A percentile compares a stretch with the other conserved stretches of the same genome.
These are phyloP conservation scores for Loxodonta africana DNA, from an alignment of 2,113 vertebrate genomes.

Conservation along the genomic window DNA sequence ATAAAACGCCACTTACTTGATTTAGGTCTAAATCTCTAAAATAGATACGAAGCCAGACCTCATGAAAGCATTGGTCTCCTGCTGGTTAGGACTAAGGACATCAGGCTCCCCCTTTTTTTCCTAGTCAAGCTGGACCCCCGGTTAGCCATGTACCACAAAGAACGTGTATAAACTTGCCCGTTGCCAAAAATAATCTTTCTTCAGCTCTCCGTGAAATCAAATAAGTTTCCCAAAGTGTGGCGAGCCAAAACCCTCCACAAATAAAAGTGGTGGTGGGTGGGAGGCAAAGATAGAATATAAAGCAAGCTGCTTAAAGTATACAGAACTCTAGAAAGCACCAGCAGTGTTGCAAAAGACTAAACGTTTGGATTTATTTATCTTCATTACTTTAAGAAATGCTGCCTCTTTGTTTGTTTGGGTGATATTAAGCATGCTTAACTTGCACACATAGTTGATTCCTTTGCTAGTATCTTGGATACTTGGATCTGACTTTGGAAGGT, in stretches of 20 bases:
- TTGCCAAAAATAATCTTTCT: conserved; percentile 73
- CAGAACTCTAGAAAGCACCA: conserved; percentile 78
- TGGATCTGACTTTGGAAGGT: conserved; percentile 91
- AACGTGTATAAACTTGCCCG: conserved; percentile 58
- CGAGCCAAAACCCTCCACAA: conserved; percentile 64
- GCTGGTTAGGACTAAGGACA: conserved; percentile 14
- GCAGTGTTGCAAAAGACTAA: conserved; percentile 82
- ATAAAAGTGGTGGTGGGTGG: conserved; percentile 56
- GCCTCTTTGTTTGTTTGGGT: conserved; percentile 90
- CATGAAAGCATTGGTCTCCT: neutral
- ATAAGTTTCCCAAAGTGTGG: conserved; percentile 69
- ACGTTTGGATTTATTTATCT: conserved; percentile 89
- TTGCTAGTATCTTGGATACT: conserved; percentile 93
- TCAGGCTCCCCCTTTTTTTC: neutral
- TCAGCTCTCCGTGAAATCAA: conserved; percentile 70
- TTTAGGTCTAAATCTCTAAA: conserved; percentile 50
- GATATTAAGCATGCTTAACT: conserved; percentile 90
- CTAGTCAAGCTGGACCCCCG: neutral
- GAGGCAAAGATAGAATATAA: conserved; percentile 56
- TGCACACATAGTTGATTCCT: conserved; percentile 90
- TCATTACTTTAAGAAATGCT: conserved; percentile 89
- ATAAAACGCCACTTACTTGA: neutral
- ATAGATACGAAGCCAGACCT: neutral
- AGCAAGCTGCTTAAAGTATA: conserved; percentile 76
- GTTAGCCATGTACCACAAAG: conserved; percentile 22